phyloP scores from a whole-genome alignment of 1,140 invertebrate species.

The Heliconius melpomene region DNA sequence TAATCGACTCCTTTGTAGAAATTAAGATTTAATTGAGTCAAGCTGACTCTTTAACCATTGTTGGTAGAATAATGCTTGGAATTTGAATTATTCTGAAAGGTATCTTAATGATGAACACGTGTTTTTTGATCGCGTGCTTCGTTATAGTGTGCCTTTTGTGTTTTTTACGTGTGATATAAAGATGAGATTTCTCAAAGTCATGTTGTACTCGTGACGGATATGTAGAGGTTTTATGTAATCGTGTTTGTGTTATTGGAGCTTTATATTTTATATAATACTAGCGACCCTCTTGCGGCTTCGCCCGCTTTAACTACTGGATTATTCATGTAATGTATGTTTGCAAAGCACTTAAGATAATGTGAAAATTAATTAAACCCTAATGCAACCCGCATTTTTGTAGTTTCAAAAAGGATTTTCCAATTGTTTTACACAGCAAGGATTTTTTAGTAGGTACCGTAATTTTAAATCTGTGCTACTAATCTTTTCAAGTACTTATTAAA shows the following conservation, averaged over 20 bases:
- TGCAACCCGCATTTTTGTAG: no score
- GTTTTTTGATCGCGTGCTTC: conserved; percentile 64
- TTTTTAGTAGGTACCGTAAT: no score
- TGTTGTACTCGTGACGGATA: conserved; percentile 16
- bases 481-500: no score
- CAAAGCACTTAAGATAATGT: no score
- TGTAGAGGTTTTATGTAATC: not conserved
- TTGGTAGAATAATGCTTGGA: conserved; percentile 63
- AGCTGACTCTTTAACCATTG: conserved; percentile 61
- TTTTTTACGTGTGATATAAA: conserved; percentile 30
- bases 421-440: no score
- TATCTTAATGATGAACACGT: conserved; percentile 68
- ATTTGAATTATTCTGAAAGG: conserved; percentile 67
- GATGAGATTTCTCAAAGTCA: conserved; percentile 38
- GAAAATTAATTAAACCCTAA: no score
- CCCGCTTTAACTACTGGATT: no score
- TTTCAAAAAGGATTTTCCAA: no score
- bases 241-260: not conserved
- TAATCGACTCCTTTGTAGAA: conserved; percentile 78
- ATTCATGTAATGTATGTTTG: no score
- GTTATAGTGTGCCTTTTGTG: conserved; percentile 46
- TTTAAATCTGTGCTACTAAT: no score
- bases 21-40: conserved; percentile 80
- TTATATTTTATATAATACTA: no score
- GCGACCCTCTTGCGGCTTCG: no score